Base-by-base conservation (phyloP, 2,113 vertebrate species). In the Tragelaphus scriptus region DNA sequence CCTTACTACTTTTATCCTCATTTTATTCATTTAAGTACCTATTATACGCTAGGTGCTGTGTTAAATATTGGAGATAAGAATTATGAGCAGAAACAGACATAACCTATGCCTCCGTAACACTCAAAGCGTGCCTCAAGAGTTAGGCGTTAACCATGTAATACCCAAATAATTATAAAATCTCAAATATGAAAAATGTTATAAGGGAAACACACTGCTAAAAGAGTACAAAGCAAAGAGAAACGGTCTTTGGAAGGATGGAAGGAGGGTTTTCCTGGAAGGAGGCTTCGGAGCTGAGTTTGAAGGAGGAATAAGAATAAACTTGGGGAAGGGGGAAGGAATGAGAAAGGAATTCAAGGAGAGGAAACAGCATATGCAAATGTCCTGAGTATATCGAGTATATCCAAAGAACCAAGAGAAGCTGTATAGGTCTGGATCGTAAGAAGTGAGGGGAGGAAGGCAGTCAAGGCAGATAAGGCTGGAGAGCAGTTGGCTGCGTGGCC, bases 1-100 rank as follows among this genome's bases (percentile, higher is more conserved):
- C 26, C 68, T 81, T 88, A 61, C 71, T 23, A 56, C 47, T 63
- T 96, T 77, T 36, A 88, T 61, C 36, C 32, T 79, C 53, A 71
- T 44, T 58, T 12, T 14, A 40, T 36, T 89, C 32, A 88, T 51
- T 95, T 80, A 88, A 92, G 12, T 26, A 21, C 4, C 55, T 58
- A 2, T 3, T 71, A 2, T 81, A 51, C 2, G 12, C 8, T 6
- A 85, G 55, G 4, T 51, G 40, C 25, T 53, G 3, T 51, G 55
- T 44, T 82, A 94, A 23, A 30, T 84, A 7, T 11, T 47, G 7
- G 30, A 87, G 55, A 61, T 14, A 75, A 75, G 1, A 55, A 85
- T 2, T 51, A 7, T 89, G 55, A 95, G 61, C 28, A 77, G 68
- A 97, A 96, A 1, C 32, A 92, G 80, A 90, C 0, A 49, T 0